These are phyloP conservation scores for Deroptyus accipitrinus DNA, from an alignment of 2,113 vertebrate genomes.

Conservation along the genomic window DNA sequence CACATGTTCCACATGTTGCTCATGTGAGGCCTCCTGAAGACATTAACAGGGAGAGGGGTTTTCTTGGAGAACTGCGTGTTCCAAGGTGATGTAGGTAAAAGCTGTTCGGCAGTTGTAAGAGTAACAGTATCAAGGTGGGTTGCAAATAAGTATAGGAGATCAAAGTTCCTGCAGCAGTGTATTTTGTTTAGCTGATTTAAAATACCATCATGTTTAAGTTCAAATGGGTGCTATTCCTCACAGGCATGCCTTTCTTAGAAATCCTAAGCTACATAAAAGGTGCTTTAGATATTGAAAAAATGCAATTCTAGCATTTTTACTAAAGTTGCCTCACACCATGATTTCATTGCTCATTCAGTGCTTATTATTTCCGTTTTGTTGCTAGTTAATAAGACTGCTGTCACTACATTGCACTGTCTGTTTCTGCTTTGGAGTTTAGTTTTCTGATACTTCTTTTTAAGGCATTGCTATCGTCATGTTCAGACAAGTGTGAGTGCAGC, in stretches of 20 bases:
- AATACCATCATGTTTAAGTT: background rate
- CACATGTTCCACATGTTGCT: background rate
- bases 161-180: background rate
- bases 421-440: constrained; percentile 3
- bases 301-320: background rate
- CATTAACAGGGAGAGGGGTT: background rate
- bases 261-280: background rate
- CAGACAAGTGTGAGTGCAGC: fast-evolving
- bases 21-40: background rate
- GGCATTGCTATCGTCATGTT: background rate
- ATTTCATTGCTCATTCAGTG: background rate
- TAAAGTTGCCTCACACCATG: fast-evolving
- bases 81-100: background rate
- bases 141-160: background rate
- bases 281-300: background rate
- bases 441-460: background rate
- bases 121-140: background rate
- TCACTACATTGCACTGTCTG: background rate
- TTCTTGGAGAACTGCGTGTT: background rate
- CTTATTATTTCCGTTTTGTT: background rate
- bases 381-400: background rate
- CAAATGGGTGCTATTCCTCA: background rate
- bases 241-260: background rate
- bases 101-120: background rate
- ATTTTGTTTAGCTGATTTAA: background rate